Evolutionary conservation across 1,140 invertebrate genomes (phyloP).

Genomic region (Pygmarrhopalites habei): DNA sequence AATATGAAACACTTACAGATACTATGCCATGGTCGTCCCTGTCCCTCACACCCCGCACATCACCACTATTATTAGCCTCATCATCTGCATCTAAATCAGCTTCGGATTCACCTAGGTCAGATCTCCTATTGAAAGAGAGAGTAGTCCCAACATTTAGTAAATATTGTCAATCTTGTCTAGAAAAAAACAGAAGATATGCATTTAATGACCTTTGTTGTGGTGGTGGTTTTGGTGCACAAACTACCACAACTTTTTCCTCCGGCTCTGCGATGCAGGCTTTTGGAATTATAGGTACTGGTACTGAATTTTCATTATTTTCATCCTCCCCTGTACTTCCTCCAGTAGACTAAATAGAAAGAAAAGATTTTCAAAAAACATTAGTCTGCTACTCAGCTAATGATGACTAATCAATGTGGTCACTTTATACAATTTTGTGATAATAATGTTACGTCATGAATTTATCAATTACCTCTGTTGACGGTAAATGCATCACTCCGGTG

Average conservation of each 20-base stretch:
- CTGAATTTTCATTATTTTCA: constrained; percentile 45
- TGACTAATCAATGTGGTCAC: no score
- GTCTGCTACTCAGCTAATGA: not conserved
- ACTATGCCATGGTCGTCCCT: constrained; percentile 17
- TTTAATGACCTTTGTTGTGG: no score
- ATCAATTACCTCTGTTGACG: constrained; percentile 57
- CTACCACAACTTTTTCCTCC: no score
- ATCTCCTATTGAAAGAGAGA: constrained; percentile 1
- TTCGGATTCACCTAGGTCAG: constrained; percentile 45
- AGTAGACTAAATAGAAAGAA: constrained; percentile 50
- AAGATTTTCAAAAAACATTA: not conserved
- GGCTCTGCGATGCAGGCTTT: constrained; percentile 27
- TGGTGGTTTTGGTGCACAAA: constrained; percentile 18
- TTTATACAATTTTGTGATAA: no score
- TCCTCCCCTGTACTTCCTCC: constrained; percentile 58
- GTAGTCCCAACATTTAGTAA: no score
- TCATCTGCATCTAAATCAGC: constrained; percentile 57
- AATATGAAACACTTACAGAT: constrained; percentile 7
- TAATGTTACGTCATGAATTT: no score
- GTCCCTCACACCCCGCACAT: constrained; percentile 30
- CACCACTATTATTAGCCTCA: constrained; percentile 49
- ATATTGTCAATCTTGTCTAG: no score
- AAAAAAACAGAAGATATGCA: no score
- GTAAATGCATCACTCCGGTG: constrained; percentile 57
- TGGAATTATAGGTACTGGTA: constrained; percentile 16